These are phyloP conservation scores for Brachyhypopomus occidentalis DNA, from an alignment of 2,113 vertebrate genomes.

Conservation along the genomic window DNA sequence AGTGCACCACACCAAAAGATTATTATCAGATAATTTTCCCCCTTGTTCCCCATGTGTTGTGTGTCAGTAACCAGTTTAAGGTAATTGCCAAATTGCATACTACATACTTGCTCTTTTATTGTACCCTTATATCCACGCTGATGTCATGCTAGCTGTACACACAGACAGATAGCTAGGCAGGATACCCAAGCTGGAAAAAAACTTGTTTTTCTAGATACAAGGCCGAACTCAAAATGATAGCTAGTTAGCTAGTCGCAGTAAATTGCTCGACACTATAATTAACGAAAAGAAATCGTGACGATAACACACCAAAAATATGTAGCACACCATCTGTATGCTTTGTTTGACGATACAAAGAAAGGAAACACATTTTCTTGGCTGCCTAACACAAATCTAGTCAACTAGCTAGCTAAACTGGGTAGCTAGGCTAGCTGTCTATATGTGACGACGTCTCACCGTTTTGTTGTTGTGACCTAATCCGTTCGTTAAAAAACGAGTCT, in stretches of 20 bases:
- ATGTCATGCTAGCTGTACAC: not conserved
- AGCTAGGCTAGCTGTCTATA: not conserved
- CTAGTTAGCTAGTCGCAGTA: too few species aligned
- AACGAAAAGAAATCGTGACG: too few species aligned
- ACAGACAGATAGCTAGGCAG: not conserved
- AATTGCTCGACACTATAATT: too few species aligned
- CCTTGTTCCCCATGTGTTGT: too few species aligned
- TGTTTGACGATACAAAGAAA: too few species aligned
- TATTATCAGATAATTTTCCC: too few species aligned
- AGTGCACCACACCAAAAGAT: too few species aligned
- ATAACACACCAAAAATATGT: too few species aligned
- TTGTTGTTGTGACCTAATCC: not conserved
- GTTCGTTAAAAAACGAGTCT: not conserved
- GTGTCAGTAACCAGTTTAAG: not conserved
- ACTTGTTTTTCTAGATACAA: not conserved
- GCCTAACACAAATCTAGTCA: constrained; percentile 2
- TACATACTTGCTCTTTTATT: not conserved
- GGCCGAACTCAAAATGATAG: not conserved
- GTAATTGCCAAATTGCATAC: not conserved
- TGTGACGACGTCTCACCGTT: constrained; percentile 22
- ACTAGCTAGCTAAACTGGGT: not conserved
- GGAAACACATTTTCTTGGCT: not conserved
- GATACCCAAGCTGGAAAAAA: not conserved
- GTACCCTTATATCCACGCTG: not conserved
- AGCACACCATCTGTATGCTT: too few species aligned